Evolutionary conservation across 2,888 invertebrate species (phyloP), one percentile per base, ranked within the genome.

Genomic region (Dasysyrphus tricinctus): DNA sequence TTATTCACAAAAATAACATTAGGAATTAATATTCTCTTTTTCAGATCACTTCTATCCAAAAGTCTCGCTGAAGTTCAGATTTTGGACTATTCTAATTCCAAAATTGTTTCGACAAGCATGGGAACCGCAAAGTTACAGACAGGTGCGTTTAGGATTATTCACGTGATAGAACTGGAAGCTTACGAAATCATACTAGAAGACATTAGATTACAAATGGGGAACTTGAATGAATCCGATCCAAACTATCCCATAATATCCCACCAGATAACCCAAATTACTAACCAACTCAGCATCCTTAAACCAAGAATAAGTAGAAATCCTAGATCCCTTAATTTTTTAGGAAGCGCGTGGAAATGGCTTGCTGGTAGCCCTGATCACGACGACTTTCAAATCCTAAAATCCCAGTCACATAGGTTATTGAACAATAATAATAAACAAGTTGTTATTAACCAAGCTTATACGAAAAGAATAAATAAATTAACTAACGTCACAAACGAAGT

Each of bases 261-360:
- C 0, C n/a, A 12, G 1, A 61, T 16, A 56, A n/a, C 49, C 29
- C 42, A 75, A 65, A 63, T 12, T 3, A 6, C 16, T 42, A 34
- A 16, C 11, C 47, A 73, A 34, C 16, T 34, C 14, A 47, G 11
- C 12, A 44, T n/a, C 8, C n/a, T 56, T 12, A 42, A 56, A 56
- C 42, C 56, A 2, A 44, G 19, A 44, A 14, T n/a, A 47, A n/a
- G 6, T 8, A 37, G 39, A 59, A 59, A 51, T 12, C 24, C 29
- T 5, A 78, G 70, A 39, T 75, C 84, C 11, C 73, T 84, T 32
- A 72, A 78, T 72, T 75, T 65, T 42, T 24, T 78, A 16, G 80
- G 88, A 19, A 84, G 32, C n/a, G 44, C 73, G 11, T 74, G 83
- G 78, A 84, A 78, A 34, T 84, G 77, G 72, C 32, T 87, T 1